Conservation (phyloP, 2,113 vertebrate genomes). For the Thoracochromis brauschi region DNA sequence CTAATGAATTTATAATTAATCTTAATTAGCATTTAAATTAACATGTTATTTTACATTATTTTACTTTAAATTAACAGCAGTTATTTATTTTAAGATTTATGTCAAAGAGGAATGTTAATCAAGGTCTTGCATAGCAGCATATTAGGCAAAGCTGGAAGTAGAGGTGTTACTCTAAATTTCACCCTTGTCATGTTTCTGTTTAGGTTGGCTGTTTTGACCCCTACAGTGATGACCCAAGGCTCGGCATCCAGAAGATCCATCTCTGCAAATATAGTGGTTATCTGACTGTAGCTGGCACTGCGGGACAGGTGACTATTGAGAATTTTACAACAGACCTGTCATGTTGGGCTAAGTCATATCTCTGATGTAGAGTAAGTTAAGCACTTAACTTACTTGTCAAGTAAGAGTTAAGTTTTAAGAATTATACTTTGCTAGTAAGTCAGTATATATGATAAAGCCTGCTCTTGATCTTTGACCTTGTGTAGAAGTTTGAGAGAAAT, state of each 20-base stretch:
- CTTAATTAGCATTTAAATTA: neutral
- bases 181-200: neutral
- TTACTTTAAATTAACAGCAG: neutral
- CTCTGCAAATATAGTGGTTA: slow-evolving; percentile 98
- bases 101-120: neutral
- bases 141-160: neutral
- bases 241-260: slow-evolving; percentile 97
- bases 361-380: neutral
- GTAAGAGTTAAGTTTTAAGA: neutral
- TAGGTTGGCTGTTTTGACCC: slow-evolving; percentile 97
- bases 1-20: neutral
- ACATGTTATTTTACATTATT: neutral
- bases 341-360: neutral
- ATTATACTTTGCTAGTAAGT: neutral
- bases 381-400: neutral
- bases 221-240: slow-evolving; percentile 94
- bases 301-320: slow-evolving; percentile 78
- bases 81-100: neutral
- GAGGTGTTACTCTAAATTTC: neutral
- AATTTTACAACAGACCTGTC: neutral
- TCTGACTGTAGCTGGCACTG: slow-evolving; percentile 90
- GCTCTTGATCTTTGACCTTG: neutral
- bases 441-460: neutral
- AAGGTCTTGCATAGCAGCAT: neutral
- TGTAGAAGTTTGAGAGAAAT: neutral